Evolutionary conservation across 2,888 invertebrate species (phyloP).

Genomic region (Oscheius sp.): DNA sequence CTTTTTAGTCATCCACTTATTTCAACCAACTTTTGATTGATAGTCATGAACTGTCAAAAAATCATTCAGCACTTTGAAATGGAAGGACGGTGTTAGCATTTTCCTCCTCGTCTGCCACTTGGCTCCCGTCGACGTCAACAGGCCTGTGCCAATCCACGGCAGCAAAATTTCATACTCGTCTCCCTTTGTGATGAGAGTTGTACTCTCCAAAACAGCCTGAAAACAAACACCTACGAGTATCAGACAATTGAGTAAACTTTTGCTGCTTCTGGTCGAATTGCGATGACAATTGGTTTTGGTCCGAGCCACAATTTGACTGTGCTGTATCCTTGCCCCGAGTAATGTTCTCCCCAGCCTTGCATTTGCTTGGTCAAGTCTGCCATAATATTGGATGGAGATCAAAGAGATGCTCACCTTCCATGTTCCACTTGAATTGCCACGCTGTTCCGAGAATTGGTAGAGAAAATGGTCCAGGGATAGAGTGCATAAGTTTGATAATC

Average conservation of each 20-base stretch:
- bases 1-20: too few species aligned
- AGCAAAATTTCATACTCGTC: slow-evolving; percentile 75
- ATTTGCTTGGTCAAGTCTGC: slow-evolving; percentile 39
- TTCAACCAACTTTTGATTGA: slow-evolving; percentile 48
- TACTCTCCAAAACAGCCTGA: slow-evolving; percentile 68
- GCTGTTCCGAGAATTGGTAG: slow-evolving; percentile 64
- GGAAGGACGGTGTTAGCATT: slow-evolving; percentile 77
- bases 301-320: slow-evolving; percentile 51
- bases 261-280: slow-evolving; percentile 46
- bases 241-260: not conserved
- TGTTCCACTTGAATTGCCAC: slow-evolving; percentile 62
- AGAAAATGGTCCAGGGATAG: slow-evolving; percentile 62
- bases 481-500: not conserved
- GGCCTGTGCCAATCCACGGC: slow-evolving; percentile 76
- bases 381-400: too few species aligned
- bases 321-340: slow-evolving; percentile 40
- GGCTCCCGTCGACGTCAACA: slow-evolving; percentile 74
- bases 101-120: slow-evolving; percentile 76
- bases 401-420: slow-evolving; percentile 61
- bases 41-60: slow-evolving; percentile 70
- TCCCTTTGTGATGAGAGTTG: slow-evolving; percentile 72
- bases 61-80: slow-evolving; percentile 76
- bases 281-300: slow-evolving; percentile 45
- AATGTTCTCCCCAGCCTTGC: slow-evolving; percentile 46
- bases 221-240: not conserved